Base-by-base conservation (phyloP, 2,888 invertebrate species). In the Plagiodera versicolora region DNA sequence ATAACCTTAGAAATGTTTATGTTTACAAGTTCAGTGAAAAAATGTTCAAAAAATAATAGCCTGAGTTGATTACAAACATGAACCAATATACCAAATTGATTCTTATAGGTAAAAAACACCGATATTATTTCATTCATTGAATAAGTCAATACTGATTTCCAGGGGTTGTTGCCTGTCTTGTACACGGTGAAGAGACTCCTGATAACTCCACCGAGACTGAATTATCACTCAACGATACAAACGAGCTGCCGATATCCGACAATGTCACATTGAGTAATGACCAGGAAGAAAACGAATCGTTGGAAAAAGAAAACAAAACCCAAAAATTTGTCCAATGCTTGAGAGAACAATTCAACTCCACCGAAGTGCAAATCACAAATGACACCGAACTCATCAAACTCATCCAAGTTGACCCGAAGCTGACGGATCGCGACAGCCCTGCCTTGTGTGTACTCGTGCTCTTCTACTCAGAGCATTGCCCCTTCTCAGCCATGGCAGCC, bases 401-500 rank as follows among this genome's bases (percentile, higher is more conserved):
- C 16, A 77, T 92, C 24, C 84, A 85, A 64, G 79, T 86, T 0
- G 86, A 89, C 71, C 81, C 85, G 17, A 69, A 72, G 64, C 82
- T 88, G n/a, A 86, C 87, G 4, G 83, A 83, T 28, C 85, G 89
- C 65, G 86, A 86, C 18, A 80, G 83, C 45, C 82, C 84, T 28
- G 88, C 86, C 1, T 83, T 83, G 61, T 94, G 94, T 79, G 85
- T 92, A 1, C 79, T 94, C 17, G 89, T 96, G 2, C 82, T 97
- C 70, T 97, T 98, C 80, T 97, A 91, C 79, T 92, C 96, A 0
- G 88, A 89, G 65, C 90, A 91, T 75, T 98, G 98, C 74, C 89
- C 92, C 1, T 96, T 95, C 73, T 95, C 95, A 73, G 92, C 93
- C 16, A 86, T 89, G 75, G 91, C 94, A 6, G 96, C 95, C 0